Percentiles rank a stretch among this genome's conserved stretches.
These are phyloP conservation scores for Sparus aurata DNA, from an alignment of 2,797 vertebrate genomes.

Conservation along the genomic window DNA sequence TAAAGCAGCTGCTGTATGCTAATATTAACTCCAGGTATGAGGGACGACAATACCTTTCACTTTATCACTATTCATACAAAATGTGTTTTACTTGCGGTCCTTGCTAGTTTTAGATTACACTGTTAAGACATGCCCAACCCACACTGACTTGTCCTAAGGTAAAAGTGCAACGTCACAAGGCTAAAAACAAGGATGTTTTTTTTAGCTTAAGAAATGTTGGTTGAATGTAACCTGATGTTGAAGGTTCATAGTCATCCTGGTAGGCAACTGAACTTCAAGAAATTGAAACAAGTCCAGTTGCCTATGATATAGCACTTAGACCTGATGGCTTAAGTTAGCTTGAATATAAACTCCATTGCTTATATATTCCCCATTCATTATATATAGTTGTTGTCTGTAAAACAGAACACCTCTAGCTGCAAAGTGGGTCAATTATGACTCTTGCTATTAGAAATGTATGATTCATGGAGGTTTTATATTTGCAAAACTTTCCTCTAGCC, in stretches of 20 bases:
- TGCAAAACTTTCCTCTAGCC: too few species aligned
- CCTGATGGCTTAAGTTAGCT: neutral
- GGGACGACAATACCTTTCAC: neutral
- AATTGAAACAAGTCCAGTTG: too few species aligned
- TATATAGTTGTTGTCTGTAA: neutral
- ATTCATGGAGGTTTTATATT: too few species aligned
- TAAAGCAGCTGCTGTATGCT: neutral
- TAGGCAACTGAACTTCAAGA: too few species aligned
- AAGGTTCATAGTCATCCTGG: too few species aligned
- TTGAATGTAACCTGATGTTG: neutral
- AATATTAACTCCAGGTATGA: neutral
- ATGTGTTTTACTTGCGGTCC: neutral
- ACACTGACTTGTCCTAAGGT: neutral
- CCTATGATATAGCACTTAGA: too few species aligned
- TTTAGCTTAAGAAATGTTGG: neutral
- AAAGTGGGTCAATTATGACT: too few species aligned
- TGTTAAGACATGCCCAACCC: too few species aligned
- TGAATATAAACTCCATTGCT: conserved; percentile 1
- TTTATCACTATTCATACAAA: neutral
- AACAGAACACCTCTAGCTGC: too few species aligned
- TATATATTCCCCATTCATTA: neutral
- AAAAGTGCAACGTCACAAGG: neutral
- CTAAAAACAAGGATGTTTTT: neutral
- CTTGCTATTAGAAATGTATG: too few species aligned
- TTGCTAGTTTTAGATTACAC: neutral